Evolutionary conservation across 2,888 invertebrate genomes (phyloP), one percentile per base, ranked within the genome.

Genomic region (Ashinkailepas kermadecensis): DNA sequence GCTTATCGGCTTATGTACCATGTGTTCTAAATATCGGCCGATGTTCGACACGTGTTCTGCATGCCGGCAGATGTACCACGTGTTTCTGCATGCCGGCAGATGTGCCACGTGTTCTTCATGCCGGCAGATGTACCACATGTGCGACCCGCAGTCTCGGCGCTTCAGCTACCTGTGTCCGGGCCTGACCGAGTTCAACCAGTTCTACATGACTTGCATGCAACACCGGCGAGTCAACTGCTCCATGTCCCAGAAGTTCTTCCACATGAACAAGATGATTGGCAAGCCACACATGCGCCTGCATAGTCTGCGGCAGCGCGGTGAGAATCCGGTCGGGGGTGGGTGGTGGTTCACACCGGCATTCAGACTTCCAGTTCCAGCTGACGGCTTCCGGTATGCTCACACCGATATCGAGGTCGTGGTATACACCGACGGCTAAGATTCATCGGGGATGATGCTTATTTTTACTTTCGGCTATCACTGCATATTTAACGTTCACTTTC

Each of bases 101-200:
- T 39, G 39, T 4, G 39, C 39, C 39, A 39, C 39, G 39, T 39
- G 39, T 39, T 39, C 39, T 39, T 1, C 4, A 39, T 39, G 39
- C 39, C 15, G 12, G 59, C 59, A 70, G 70, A 70, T 70, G 70
- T 70, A 70, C 70, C 70, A 70, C 70, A 70, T 70, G 70, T 70
- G 70, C 70, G 70, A 70, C 39, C 70, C 70, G 15, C 70, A 70
- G 70, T 54, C 18, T 6, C 23, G 39, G 0, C 70, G 39, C 70
- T 70, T 39, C 70, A 70, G 70, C 70, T 70, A 70, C 70, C 39
- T 70, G 39, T 70, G 70, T 15, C 70, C 70, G 39, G 70, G 39
- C 9, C 15, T 39, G 15, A 70, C 70, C 39, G 70, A 39, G 39
- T 70, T 70, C 70, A 54, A 15, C 70, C 70, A 70, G 39, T 70